Base-by-base conservation (phyloP, 2,797 vertebrate species). In the Molossus molossus region DNA sequence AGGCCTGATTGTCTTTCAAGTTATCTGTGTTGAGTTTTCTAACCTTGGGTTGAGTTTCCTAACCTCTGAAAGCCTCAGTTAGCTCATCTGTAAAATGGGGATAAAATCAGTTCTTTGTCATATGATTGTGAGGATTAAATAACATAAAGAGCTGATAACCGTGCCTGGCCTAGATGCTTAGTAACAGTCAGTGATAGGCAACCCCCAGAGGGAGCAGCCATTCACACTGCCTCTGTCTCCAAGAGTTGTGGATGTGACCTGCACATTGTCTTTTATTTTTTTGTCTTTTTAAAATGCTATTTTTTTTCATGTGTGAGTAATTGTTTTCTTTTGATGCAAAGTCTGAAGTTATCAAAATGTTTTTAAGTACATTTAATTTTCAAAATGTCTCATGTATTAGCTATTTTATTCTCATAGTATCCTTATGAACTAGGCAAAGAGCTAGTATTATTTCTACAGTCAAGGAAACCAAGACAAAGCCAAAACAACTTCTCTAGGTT, bases 401-500 rank as follows among this genome's bases (percentile, higher is more conserved):
- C 23, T 55, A 5, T 73, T 83, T 91, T 83, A 64, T 75, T 58
- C 33, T 83, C 80, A 62, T 9, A 55, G 25, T 55, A 55, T 55
- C 80, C 9, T 83, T 64, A 75, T 55, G 48, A 84, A 91, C 58
- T 75, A 75, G n/a, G 53, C 29, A 81, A 70, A 81, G 3, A 33
- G 76, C 21, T 60, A 3, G 37, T 70, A 23, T 58, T 70, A 81
- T 58, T 53, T 81, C 27, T 89, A 70, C 14, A 69, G 21, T 69
- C 12, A 17, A 55, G 12, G 17, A 79, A 79, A 45, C 18, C 33
- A 58, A 81, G 6, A 75, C 8, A 55, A 91, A 91, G 58, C 69
- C 48, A 83, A 90, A 91, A 25, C 33, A 91, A 40, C 45, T 64
- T 55, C 45, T 82, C 23, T 55, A 84, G 69, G 80, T 55, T 75